Percentiles rank a stretch among this genome's conserved stretches.
phyloP scores from a whole-genome alignment of 2,797 vertebrate species.

The Sylvilagus floridanus region DNA sequence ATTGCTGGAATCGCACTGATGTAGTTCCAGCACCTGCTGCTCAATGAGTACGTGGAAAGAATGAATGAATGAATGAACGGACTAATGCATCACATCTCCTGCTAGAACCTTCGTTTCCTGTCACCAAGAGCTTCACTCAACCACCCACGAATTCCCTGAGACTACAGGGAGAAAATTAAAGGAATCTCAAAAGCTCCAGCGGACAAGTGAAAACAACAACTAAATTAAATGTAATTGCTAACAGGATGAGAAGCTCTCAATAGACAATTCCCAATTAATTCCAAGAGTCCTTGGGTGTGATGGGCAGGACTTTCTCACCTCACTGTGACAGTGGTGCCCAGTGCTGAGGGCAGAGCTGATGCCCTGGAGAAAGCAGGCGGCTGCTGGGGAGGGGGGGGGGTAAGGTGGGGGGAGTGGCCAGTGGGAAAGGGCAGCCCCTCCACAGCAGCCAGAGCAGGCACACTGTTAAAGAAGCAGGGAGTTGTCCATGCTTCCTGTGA shows the following conservation, averaged over 20 bases:
- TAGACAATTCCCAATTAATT: constrained; percentile 59
- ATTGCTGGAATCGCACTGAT: neutral
- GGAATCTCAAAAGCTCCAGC: constrained; percentile 45
- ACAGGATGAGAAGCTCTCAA: constrained; percentile 29
- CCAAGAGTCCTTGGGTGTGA: constrained; percentile 26
- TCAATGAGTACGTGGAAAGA: neutral
- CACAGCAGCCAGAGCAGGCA: neutral
- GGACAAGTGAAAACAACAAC: constrained; percentile 41
- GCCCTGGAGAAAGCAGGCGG: neutral
- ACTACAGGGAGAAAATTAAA: constrained; percentile 44
- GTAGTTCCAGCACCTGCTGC: neutral
- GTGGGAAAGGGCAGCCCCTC: neutral
- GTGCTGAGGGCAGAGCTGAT: neutral
- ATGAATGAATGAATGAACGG: neutral
- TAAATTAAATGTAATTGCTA: constrained; percentile 69
- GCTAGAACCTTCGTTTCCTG: neutral
- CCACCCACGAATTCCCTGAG: constrained; percentile 54
- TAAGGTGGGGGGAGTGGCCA: neutral
- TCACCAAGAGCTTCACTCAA: neutral
- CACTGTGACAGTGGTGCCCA: neutral
- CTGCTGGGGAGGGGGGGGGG: rapidly evolving
- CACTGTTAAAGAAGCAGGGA: neutral
- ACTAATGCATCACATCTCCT: neutral
- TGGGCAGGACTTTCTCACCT: neutral
- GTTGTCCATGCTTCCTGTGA: neutral